These are phyloP conservation scores for Microcebus tavaratra DNA, from an alignment of 2,113 vertebrate species.

Conservation along the genomic window DNA sequence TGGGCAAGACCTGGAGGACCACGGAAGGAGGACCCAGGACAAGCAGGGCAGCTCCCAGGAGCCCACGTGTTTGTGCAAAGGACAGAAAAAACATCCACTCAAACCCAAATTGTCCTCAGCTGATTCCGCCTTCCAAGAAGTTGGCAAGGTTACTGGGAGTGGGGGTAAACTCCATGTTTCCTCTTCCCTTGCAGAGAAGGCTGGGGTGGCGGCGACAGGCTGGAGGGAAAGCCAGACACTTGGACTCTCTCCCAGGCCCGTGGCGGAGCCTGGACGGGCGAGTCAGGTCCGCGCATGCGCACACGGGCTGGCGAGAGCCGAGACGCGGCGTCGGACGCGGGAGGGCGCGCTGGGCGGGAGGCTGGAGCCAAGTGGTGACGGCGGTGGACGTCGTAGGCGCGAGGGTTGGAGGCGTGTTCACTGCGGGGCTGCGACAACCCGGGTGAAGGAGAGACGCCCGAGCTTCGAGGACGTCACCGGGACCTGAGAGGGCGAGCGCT, in stretches of 20 bases:
- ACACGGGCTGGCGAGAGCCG: too few species aligned
- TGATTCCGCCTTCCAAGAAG: neutral
- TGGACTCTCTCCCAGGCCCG: neutral
- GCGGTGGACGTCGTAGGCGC: too few species aligned
- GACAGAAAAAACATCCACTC: fast-evolving
- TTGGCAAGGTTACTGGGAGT: fast-evolving
- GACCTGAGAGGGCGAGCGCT: too few species aligned
- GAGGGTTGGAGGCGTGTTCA: neutral
- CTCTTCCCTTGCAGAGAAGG: too few species aligned
- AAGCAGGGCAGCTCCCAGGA: neutral
- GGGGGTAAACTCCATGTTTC: fast-evolving
- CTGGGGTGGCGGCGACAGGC: too few species aligned
- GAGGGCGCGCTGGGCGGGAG: neutral
- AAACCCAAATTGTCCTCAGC: neutral
- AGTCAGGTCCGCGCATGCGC: fast-evolving
- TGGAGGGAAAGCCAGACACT: neutral
- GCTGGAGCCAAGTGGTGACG: neutral
- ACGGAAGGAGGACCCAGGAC: neutral
- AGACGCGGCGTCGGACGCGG: fast-evolving
- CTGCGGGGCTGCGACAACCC: too few species aligned
- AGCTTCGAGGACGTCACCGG: neutral
- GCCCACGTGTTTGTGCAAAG: neutral
- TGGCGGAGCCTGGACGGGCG: too few species aligned
- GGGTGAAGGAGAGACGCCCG: neutral
- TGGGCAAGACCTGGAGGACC: neutral